These are phyloP conservation scores for Drymonia ruficornis DNA, from an alignment of 2,888 invertebrate species.

Conservation along the genomic window DNA sequence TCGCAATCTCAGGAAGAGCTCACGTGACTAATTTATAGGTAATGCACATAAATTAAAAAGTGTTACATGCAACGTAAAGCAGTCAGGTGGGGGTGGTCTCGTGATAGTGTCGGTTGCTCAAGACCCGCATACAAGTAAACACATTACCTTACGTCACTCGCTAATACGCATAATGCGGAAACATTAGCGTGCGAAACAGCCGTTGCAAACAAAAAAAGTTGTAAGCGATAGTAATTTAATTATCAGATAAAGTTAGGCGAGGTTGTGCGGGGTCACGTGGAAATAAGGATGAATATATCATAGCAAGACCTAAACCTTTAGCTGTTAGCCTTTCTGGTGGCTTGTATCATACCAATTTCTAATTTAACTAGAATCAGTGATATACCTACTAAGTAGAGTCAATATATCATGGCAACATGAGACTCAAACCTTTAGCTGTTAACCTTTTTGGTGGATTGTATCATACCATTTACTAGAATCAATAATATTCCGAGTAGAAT, in stretches of 20 bases:
- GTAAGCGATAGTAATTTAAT: conserved; percentile 18
- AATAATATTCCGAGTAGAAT: no score
- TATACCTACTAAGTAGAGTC: no score
- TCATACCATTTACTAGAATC: no score
- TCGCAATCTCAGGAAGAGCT: conserved; percentile 1
- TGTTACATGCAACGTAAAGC: conserved; percentile 1
- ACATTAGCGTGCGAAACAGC: conserved; percentile 42
- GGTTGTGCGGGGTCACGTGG: background rate
- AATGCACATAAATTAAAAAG: conserved; percentile 2
- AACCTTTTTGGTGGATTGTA: no score
- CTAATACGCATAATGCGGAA: conserved; percentile 54
- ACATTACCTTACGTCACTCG: conserved; percentile 40
- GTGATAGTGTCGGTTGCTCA: conserved; percentile 39
- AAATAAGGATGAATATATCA: background rate
- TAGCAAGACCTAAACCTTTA: no score
- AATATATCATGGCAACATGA: no score
- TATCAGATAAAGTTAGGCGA: background rate
- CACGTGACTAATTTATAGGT: conserved; percentile 13
- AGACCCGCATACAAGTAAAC: conserved; percentile 55
- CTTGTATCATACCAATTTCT: no score
- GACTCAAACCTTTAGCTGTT: no score
- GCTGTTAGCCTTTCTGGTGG: no score
- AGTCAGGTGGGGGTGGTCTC: conserved; percentile 25
- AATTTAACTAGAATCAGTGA: no score
- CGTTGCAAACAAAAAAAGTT: conserved; percentile 36